Percentiles rank a stretch among this genome's conserved stretches.
These are phyloP conservation scores for Bemisia tabaci DNA, from an alignment of 1,140 invertebrate genomes.

Conservation along the genomic window DNA sequence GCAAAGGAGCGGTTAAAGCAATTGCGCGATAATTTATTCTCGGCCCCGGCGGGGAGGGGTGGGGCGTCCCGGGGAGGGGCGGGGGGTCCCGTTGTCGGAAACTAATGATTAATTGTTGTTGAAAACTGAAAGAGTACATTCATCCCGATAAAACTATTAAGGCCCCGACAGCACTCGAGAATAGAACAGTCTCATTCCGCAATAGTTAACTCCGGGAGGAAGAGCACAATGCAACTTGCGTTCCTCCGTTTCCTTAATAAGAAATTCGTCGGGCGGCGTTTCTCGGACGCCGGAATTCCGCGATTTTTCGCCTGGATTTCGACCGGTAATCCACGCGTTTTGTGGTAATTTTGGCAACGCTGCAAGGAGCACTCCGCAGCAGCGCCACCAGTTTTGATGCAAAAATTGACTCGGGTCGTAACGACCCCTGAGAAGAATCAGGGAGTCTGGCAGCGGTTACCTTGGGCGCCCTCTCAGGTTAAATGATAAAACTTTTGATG, in stretches of 20 bases:
- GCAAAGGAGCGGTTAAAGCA: too few species aligned
- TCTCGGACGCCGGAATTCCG: background rate
- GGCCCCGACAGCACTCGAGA: background rate
- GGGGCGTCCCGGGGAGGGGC: too few species aligned
- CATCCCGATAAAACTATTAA: background rate
- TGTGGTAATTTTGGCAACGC: too few species aligned
- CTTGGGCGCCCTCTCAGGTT: background rate
- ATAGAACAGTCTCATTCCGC: background rate
- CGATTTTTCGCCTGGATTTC: too few species aligned
- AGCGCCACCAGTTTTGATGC: too few species aligned
- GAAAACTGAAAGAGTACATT: background rate
- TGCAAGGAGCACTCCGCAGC: too few species aligned
- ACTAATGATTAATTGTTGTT: background rate
- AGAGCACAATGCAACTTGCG: background rate
- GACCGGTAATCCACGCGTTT: too few species aligned
- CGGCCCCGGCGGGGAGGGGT: too few species aligned
- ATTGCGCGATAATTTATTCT: too few species aligned
- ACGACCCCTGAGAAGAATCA: too few species aligned
- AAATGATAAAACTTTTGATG: background rate
- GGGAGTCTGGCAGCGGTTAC: too few species aligned
- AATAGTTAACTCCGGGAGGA: background rate
- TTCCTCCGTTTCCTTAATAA: background rate
- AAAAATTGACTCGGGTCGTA: too few species aligned
- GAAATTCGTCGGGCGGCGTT: background rate
- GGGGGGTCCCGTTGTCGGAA: background rate